Evolutionary conservation across 2,888 invertebrate species (phyloP).

Genomic region (Netelia virgata): DNA sequence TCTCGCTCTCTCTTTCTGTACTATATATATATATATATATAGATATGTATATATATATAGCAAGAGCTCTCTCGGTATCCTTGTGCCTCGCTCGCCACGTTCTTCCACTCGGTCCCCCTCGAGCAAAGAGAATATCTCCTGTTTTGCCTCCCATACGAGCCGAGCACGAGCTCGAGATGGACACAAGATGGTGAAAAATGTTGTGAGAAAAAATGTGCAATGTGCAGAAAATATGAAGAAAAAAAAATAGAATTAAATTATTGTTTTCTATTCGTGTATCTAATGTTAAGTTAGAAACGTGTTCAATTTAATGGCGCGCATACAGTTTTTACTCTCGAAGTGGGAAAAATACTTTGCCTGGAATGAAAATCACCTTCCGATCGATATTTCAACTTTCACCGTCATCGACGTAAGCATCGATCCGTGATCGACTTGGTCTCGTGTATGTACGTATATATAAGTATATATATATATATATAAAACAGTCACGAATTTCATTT

Average conservation of each 20-base stretch:
- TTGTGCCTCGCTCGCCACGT: conserved; percentile 11
- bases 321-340: not conserved
- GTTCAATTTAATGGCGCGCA: not conserved
- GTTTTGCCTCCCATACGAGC: conserved; percentile 41
- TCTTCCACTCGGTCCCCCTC: conserved; percentile 26
- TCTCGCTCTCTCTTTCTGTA: not conserved
- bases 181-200: conserved; percentile 36
- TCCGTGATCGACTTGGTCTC: conserved; percentile 47
- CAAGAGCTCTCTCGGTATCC: conserved; percentile 38
- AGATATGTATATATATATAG: not conserved
- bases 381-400: conserved; percentile 62
- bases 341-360: not conserved
- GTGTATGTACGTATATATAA: not conserved
- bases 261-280: conserved; percentile 11
- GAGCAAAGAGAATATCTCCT: conserved; percentile 16
- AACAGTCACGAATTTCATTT: conserved; percentile 54
- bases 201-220: conserved; percentile 38
- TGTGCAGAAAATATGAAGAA: conserved; percentile 22
- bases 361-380: conserved; percentile 10
- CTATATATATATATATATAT: too few relatives aligned
- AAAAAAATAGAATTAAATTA: not conserved
- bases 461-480: not conserved
- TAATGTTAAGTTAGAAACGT: too few relatives aligned
- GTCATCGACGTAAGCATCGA: conserved; percentile 54
- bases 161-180: conserved; percentile 47